These are phyloP conservation scores for Echinometra lucunter DNA, from an alignment of 53 echinoderm and acorn worm species.

Conservation along the genomic window DNA sequence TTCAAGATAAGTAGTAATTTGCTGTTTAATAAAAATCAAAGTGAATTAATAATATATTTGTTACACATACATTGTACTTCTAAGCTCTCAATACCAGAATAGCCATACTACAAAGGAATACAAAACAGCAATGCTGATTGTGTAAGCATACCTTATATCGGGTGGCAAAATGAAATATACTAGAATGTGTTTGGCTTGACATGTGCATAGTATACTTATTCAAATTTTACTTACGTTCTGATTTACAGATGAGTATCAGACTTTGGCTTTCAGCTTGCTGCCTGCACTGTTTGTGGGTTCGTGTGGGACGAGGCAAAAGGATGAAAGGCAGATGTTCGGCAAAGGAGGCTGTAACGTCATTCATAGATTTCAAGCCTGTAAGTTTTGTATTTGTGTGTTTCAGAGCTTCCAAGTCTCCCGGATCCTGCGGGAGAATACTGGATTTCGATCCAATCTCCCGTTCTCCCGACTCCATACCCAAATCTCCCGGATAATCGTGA, in stretches of 20 bases:
- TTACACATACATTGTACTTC: neutral
- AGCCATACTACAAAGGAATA: too few relatives aligned
- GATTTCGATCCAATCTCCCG: too few relatives aligned
- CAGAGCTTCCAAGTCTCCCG: too few relatives aligned
- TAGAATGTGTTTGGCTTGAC: conserved; percentile 37
- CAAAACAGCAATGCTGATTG: conserved; percentile 32
- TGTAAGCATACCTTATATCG: conserved; percentile 22
- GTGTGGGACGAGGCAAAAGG: too few relatives aligned
- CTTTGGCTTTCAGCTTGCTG: too few relatives aligned
- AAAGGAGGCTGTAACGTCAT: conserved; percentile 40
- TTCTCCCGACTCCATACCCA: too few relatives aligned
- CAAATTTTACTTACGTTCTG: too few relatives aligned
- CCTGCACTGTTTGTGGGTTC: too few relatives aligned
- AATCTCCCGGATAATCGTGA: too few relatives aligned
- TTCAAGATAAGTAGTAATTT: conserved; percentile 32
- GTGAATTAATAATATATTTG: neutral
- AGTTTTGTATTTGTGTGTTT: conserved; percentile 41
- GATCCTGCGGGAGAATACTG: too few relatives aligned
- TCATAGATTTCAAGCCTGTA: conserved; percentile 42
- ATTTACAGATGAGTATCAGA: too few relatives aligned
- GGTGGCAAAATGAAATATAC: conserved; percentile 41
- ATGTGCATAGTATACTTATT: too few relatives aligned
- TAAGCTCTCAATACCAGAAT: conserved; percentile 39
- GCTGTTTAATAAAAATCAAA: conserved; percentile 15
- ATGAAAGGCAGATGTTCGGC: conserved; percentile 31